Conservation (phyloP, 2,797 vertebrate species). For the Arremon aurantiirostris region DNA sequence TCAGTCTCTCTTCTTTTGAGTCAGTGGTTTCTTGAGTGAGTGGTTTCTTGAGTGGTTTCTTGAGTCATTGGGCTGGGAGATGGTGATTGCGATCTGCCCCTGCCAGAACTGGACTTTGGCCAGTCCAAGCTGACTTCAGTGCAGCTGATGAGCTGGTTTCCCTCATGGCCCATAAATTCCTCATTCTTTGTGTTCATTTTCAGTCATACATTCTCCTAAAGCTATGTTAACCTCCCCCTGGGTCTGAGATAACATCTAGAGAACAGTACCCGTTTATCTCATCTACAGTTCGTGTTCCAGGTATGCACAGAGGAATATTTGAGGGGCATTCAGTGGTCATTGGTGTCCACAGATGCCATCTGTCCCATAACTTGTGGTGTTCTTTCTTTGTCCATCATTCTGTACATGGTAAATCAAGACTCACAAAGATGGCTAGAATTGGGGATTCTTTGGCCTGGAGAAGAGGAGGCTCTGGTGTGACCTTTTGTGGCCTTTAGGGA, state of each 20-base stretch:
- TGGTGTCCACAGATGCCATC: background rate
- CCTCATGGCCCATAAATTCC: background rate
- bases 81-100: accelerated
- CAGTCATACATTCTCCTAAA: background rate
- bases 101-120: background rate
- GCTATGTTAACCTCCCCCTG: background rate
- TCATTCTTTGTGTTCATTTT: background rate
- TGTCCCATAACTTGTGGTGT: background rate
- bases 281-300: no score
- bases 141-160: background rate
- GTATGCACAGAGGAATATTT: background rate
- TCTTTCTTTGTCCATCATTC: background rate
- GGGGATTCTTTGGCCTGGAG: background rate
- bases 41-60: background rate
- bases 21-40: background rate
- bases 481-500: background rate
- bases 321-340: accelerated
- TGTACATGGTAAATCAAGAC: accelerated
- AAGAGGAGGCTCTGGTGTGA: background rate
- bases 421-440: background rate
- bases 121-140: background rate
- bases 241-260: background rate
- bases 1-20: background rate
- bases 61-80: background rate
- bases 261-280: background rate